phyloP scores from a whole-genome alignment of 2,113 vertebrate species.

The Cisticola juncidis region DNA sequence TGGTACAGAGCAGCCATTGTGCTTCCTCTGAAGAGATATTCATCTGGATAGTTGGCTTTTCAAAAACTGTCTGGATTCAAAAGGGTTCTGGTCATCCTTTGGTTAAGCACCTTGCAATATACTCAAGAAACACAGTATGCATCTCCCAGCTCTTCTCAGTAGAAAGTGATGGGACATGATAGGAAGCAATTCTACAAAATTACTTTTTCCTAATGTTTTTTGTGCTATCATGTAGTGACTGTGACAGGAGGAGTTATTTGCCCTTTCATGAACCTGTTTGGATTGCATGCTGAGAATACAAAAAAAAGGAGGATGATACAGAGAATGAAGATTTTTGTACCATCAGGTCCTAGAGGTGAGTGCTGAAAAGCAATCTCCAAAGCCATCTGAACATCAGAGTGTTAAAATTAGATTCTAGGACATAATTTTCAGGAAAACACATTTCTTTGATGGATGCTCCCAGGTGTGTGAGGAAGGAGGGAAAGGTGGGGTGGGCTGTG shows the following conservation, averaged over 20 bases:
- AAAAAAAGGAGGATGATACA: not conserved
- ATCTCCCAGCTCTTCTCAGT: not conserved
- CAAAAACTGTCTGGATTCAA: not conserved
- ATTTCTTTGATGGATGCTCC: not conserved
- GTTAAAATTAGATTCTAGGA: not conserved
- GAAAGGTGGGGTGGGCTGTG: not conserved
- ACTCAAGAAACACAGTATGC: not conserved
- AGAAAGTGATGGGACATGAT: not conserved
- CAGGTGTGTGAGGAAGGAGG: not conserved
- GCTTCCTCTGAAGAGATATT: not conserved
- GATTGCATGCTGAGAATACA: not conserved
- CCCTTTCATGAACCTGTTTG: not conserved
- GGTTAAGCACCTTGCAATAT: not conserved
- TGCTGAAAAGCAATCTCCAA: not conserved
- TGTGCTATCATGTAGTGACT: not conserved
- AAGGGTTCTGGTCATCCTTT: not conserved
- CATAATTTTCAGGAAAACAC: not conserved
- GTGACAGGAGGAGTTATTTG: conserved; percentile 17
- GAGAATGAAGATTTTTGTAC: not conserved
- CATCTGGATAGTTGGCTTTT: not conserved
- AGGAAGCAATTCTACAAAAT: not conserved
- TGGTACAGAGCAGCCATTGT: not conserved
- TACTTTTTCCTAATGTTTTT: not conserved
- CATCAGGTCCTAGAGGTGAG: not conserved
- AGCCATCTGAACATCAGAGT: not conserved